A percentile compares a stretch with the other conserved stretches of the same genome.
phyloP scores from a whole-genome alignment of 2,888 invertebrate genomes.

The Platypus cylindrus region DNA sequence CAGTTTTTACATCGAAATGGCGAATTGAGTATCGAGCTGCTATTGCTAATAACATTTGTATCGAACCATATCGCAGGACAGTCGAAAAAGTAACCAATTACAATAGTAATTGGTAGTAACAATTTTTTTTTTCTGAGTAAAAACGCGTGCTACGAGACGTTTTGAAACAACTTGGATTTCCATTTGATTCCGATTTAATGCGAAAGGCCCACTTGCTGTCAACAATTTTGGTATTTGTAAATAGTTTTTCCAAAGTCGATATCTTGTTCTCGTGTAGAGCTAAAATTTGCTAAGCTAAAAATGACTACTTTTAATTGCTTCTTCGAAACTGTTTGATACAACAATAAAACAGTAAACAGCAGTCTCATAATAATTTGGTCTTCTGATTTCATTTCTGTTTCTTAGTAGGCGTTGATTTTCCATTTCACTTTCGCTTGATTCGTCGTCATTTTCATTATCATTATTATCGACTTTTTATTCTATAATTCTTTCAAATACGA shows the following conservation, averaged over 20 bases:
- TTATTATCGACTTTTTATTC: too few relatives aligned
- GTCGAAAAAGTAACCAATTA: conserved; percentile 12
- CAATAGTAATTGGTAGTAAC: conserved; percentile 7
- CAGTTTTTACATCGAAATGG: conserved; percentile 11
- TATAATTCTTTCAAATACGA: too few relatives aligned
- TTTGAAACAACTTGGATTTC: conserved; percentile 8
- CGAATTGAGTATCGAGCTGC: conserved; percentile 7
- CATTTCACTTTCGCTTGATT: too few relatives aligned
- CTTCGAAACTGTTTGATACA: background rate
- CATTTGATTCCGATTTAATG: conserved; percentile 2
- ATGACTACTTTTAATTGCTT: background rate
- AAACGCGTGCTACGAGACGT: conserved; percentile 11
- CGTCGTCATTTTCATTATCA: too few relatives aligned
- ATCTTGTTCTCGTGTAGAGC: conserved; percentile 8
- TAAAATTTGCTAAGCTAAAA: too few relatives aligned
- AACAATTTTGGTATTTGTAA: conserved; percentile 7
- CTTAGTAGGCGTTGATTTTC: too few relatives aligned
- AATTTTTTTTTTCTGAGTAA: conserved; percentile 11
- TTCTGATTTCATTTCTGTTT: too few relatives aligned
- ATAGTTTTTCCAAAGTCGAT: conserved; percentile 9
- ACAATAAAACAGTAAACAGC: too few relatives aligned
- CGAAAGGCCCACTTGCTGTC: conserved; percentile 12
- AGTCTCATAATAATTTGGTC: too few relatives aligned
- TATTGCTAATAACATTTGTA: conserved; percentile 8
- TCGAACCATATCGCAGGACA: conserved; percentile 11